phyloP scores from a whole-genome alignment of 2,113 vertebrate genomes.

The Pomatostomus ruficeps region DNA sequence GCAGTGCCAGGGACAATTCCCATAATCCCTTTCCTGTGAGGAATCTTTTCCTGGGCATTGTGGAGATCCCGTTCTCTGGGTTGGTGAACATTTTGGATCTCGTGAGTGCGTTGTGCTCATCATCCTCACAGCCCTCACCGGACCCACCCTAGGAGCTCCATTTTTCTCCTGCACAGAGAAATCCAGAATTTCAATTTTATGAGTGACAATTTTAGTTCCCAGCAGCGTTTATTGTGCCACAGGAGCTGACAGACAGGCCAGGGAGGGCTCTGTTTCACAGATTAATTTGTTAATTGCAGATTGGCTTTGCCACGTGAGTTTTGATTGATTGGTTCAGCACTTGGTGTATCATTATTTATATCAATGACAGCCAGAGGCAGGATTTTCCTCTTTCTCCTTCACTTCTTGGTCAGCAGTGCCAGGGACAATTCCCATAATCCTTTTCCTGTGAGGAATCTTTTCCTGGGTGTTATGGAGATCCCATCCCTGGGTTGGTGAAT shows the following conservation, averaged over 20 bases:
- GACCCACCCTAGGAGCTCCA: not conserved
- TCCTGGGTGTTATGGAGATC: not conserved
- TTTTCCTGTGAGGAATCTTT: not conserved
- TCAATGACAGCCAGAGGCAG: not conserved
- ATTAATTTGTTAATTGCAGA: not conserved
- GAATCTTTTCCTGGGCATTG: no score
- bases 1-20: no score
- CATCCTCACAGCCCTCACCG: not conserved
- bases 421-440: not conserved
- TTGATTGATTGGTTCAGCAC: rapidly evolving
- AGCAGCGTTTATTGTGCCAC: not conserved
- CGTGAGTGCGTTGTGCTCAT: no score
- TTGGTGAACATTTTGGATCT: no score
- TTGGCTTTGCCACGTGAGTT: not conserved
- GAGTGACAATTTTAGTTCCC: not conserved
- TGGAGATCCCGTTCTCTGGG: no score
- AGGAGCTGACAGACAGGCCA: not conserved
- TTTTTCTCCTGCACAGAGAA: not conserved
- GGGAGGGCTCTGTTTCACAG: not conserved
- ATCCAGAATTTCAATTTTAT: not conserved
- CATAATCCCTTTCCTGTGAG: no score
- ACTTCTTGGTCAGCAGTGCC: not conserved
- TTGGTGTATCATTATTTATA: not conserved
- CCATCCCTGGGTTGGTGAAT: not conserved
- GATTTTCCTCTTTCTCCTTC: not conserved